Percentiles rank a stretch among this genome's conserved stretches.
Conservation (phyloP, 2,113 vertebrate genomes). For the Camelus dromedarius region DNA sequence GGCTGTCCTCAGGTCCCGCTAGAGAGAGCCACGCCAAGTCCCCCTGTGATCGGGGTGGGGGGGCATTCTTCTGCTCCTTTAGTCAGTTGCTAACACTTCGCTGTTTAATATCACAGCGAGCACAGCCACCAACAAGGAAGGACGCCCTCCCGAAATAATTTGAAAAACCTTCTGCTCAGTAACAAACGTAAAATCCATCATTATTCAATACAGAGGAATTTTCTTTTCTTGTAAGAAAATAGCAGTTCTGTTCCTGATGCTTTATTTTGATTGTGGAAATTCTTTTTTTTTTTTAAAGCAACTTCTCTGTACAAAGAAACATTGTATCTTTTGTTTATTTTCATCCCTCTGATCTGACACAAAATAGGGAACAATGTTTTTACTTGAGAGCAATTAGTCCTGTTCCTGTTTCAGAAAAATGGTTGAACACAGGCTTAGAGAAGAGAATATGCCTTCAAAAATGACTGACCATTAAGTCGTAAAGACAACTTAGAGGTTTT, state of each 20-base stretch:
- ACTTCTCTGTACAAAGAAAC: constrained; percentile 48
- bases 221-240: constrained; percentile 60
- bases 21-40: constrained; percentile 42
- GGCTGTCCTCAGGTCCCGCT: constrained; percentile 74
- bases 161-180: constrained; percentile 54
- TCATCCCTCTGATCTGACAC: constrained; percentile 6
- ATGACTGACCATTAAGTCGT: not conserved
- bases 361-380: constrained; percentile 33
- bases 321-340: constrained; percentile 65
- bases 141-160: constrained; percentile 49
- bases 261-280: constrained; percentile 26
- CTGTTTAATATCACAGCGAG: constrained; percentile 64
- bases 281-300: constrained; percentile 42
- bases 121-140: constrained; percentile 32
- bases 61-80: constrained; percentile 62
- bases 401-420: not conserved
- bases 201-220: constrained; percentile 54
- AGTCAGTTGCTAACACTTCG: constrained; percentile 77
- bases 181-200: not conserved
- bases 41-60: constrained; percentile 61
- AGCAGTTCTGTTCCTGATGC: not conserved
- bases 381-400: not conserved
- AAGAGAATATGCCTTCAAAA: constrained; percentile 2
- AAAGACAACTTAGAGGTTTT: constrained; percentile 52
- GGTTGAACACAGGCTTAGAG: not conserved